A percentile compares a stretch with the other conserved stretches of the same genome.
phyloP scores from a whole-genome alignment of 2,113 vertebrate genomes.

The Forbesichthys agassizii region DNA sequence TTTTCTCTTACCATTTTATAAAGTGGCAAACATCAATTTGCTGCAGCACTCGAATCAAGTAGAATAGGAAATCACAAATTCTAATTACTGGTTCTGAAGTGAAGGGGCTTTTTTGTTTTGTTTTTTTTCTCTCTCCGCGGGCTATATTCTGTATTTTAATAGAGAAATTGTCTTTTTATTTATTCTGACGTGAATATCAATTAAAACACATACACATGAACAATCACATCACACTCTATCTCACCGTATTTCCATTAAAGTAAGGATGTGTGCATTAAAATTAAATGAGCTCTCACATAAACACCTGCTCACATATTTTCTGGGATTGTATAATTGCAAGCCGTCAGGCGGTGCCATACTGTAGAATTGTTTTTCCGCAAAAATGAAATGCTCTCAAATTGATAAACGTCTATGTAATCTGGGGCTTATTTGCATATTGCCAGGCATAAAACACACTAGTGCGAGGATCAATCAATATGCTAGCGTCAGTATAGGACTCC shows the following conservation, averaged over 20 bases:
- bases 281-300: not conserved
- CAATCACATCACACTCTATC: too few species aligned
- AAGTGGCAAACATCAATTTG: constrained; percentile 12
- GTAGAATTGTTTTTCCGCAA: constrained; percentile 55
- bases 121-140: too few species aligned
- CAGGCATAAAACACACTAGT: constrained; percentile 29
- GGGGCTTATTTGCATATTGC: constrained; percentile 56
- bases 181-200: too few species aligned
- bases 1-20: constrained; percentile 14
- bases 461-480: constrained; percentile 35
- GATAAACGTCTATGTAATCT: constrained; percentile 60
- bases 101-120: not conserved
- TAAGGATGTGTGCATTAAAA: too few species aligned
- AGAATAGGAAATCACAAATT: constrained; percentile 42
- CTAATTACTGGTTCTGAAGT: constrained; percentile 35
- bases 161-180: too few species aligned
- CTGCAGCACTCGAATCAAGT: constrained; percentile 42
- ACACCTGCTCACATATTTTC: constrained; percentile 39
- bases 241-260: too few species aligned
- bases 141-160: too few species aligned
- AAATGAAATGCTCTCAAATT: constrained; percentile 35
- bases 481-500: not conserved
- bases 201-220: too few species aligned
- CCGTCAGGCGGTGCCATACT: constrained; percentile 38
- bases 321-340: constrained; percentile 48